Base-by-base conservation (phyloP, 1,140 invertebrate species). In the Ceratosolen solmsi region DNA sequence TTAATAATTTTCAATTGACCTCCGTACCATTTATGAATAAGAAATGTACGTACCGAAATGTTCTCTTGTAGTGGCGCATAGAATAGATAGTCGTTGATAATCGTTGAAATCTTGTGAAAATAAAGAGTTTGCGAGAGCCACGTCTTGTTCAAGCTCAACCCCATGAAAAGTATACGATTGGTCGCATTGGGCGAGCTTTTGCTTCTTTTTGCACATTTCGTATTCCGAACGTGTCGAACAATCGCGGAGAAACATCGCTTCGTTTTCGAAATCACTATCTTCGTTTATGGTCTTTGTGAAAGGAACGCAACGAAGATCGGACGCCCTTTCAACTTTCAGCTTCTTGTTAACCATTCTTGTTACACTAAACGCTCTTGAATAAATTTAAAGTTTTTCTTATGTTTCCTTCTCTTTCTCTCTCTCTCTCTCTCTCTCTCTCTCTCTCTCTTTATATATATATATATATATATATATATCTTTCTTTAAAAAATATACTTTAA, bases 331-430 rank as follows among this genome's bases (percentile, higher is more conserved):
- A 5, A 73, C n/a, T 73, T 73, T 73, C 4, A 54, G 9, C 17
- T 54, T 49, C 15, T 73, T 73, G 71, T 75, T 75, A 36, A 75
- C 73, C 73, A 75, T 75, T 46, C 30, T 65, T 65, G 13, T n/a
- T n/a, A 46, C 41, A 46, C 41, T 46, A 7, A 46, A 7, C 41
- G 41, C 41, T n/a, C n/a, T n/a, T n/a, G n/a, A n/a, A n/a, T n/a
- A n/a, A n/a, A n/a, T n/a, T n/a, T n/a, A n/a, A n/a, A n/a, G n/a
- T n/a, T n/a, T n/a, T n/a, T n/a, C n/a, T n/a, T n/a, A n/a, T n/a
- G n/a, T n/a, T n/a, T n/a, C n/a, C n/a, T n/a, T n/a, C n/a, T n/a
- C n/a, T n/a, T n/a, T n/a, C n/a, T n/a, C n/a, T n/a, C n/a, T n/a
- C n/a, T n/a, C n/a, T n/a, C n/a, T n/a, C n/a, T n/a, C n/a, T n/a